phyloP scores from a whole-genome alignment of 2,888 invertebrate species.

The Cosmopolites sordidus region DNA sequence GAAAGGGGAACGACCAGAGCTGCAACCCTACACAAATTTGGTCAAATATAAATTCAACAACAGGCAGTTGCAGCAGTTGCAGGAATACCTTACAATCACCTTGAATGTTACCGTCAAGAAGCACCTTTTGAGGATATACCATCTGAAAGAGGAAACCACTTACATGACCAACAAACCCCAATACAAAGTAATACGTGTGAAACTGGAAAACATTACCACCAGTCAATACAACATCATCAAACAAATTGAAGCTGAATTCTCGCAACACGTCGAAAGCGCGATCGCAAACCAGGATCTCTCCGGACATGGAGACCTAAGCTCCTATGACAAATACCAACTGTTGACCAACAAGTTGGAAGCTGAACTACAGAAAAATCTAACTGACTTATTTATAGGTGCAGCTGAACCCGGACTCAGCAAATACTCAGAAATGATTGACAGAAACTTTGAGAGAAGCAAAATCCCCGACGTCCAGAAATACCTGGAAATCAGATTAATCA shows the following conservation, averaged over 20 bases:
- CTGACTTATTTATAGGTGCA: slow-evolving; percentile 7
- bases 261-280: slow-evolving; percentile 10
- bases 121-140: neutral
- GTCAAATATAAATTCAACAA: neutral
- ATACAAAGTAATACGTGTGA: slow-evolving; percentile 19
- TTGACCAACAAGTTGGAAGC: slow-evolving; percentile 4
- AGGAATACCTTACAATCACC: neutral
- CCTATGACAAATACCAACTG: slow-evolving; percentile 10
- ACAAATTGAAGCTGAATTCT: slow-evolving; percentile 15
- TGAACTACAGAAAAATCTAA: slow-evolving; percentile 16
- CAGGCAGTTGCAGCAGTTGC: neutral
- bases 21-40: neutral
- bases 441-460: slow-evolving; percentile 15
- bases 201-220: slow-evolving; percentile 20
- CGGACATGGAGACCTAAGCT: neutral
- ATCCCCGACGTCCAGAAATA: slow-evolving; percentile 17
- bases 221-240: slow-evolving; percentile 15
- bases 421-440: slow-evolving; percentile 12
- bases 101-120: neutral
- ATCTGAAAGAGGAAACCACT: neutral
- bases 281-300: neutral
- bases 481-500: slow-evolving; percentile 13
- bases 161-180: neutral
- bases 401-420: slow-evolving; percentile 18
- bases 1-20: neutral